These are phyloP conservation scores for Tylochromis polylepis DNA, from an alignment of 2,113 vertebrate genomes.

Conservation along the genomic window DNA sequence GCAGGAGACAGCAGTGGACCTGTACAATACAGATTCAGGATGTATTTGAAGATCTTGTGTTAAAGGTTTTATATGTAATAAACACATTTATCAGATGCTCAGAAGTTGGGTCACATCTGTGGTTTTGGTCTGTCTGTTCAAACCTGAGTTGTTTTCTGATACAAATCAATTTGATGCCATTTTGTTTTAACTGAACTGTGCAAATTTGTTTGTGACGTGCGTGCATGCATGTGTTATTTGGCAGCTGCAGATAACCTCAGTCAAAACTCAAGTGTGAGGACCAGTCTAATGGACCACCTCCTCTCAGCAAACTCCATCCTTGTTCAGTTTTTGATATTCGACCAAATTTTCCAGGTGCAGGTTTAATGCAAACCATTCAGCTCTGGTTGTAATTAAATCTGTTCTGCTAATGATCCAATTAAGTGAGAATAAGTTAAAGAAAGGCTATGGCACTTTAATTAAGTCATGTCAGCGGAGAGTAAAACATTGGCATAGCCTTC, in stretches of 20 bases:
- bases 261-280: background rate
- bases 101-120: background rate
- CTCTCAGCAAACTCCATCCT: background rate
- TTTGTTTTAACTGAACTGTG: background rate
- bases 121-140: background rate
- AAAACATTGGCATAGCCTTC: conserved; percentile 33
- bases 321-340: conserved; percentile 20
- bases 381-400: conserved; percentile 59
- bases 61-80: background rate
- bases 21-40: background rate
- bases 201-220: background rate
- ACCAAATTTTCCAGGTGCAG: conserved; percentile 45
- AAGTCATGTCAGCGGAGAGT: conserved; percentile 49
- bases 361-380: conserved; percentile 47
- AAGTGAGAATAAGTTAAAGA: conserved; percentile 52
- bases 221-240: background rate
- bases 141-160: background rate
- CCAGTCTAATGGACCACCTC: background rate
- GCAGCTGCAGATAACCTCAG: background rate
- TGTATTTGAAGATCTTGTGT: background rate
- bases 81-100: background rate
- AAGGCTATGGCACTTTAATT: conserved; percentile 56
- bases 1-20: background rate
- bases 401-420: conserved; percentile 64
- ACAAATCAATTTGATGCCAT: background rate